Evolutionary conservation across 2,888 invertebrate genomes (phyloP).

Genomic region (Frankliniella fusca): DNA sequence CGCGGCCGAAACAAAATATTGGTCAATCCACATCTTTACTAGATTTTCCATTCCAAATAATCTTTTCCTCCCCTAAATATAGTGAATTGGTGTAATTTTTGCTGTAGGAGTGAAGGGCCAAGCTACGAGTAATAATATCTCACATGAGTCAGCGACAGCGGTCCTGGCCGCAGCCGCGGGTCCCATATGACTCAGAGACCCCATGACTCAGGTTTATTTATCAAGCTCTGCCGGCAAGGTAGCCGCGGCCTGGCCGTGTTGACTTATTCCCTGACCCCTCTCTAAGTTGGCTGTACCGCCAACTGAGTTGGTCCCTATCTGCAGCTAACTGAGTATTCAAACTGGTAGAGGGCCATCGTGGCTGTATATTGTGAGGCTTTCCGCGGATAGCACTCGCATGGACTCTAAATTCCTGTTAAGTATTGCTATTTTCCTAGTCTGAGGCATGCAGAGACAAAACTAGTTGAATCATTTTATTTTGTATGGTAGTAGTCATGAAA

Average conservation of each 20-base stretch:
- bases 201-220: neutral
- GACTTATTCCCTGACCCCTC: neutral
- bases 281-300: neutral
- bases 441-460: slow-evolving; percentile 9
- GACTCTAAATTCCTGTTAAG: neutral
- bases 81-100: too few species aligned
- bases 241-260: neutral
- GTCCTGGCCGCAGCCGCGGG: neutral
- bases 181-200: neutral
- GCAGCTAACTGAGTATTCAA: too few species aligned
- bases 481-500: too few species aligned
- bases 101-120: too few species aligned
- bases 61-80: too few species aligned
- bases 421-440: neutral
- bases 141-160: neutral
- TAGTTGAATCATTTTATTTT: neutral
- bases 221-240: neutral
- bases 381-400: neutral
- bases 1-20: too few species aligned
- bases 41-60: too few species aligned
- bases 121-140: neutral
- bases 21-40: too few species aligned
- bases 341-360: neutral
- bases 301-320: neutral
- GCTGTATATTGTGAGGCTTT: neutral